Conservation (phyloP, 2,797 vertebrate species). For the Xiphorhynchus erythropygius region DNA sequence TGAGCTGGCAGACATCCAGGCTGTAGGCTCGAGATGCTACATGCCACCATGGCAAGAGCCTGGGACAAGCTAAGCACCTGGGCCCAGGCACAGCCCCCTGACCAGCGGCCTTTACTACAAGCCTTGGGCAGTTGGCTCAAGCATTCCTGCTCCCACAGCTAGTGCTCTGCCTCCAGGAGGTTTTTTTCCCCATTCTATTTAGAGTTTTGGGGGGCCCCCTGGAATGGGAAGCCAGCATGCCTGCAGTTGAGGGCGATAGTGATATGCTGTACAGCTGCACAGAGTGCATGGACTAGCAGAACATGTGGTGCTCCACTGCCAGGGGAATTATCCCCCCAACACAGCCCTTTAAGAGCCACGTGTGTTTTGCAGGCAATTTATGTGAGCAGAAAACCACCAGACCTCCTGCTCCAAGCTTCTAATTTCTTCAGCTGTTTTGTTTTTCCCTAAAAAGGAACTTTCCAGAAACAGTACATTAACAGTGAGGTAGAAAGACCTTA, state of each 20-base stretch:
- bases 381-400: conserved; percentile 8
- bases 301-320: background rate
- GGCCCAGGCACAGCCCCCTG: background rate
- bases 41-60: fast-evolving
- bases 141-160: background rate
- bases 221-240: background rate
- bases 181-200: background rate
- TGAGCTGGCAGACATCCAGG: background rate
- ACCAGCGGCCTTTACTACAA: background rate
- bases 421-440: background rate
- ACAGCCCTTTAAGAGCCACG: background rate
- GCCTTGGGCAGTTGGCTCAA: background rate
- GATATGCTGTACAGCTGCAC: background rate
- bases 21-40: background rate
- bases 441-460: background rate
- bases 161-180: background rate
- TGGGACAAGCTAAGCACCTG: background rate
- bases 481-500: background rate
- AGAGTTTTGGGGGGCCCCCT: background rate
- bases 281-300: background rate
- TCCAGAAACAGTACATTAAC: background rate
- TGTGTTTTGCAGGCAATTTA: conserved; percentile 1
- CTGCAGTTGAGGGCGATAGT: background rate
- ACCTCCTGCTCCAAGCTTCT: background rate
- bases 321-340: background rate